A percentile compares a stretch with the other conserved stretches of the same genome.
These are phyloP conservation scores for Emydura subglobosa DNA, from an alignment of 2,113 vertebrate genomes.

Conservation along the genomic window DNA sequence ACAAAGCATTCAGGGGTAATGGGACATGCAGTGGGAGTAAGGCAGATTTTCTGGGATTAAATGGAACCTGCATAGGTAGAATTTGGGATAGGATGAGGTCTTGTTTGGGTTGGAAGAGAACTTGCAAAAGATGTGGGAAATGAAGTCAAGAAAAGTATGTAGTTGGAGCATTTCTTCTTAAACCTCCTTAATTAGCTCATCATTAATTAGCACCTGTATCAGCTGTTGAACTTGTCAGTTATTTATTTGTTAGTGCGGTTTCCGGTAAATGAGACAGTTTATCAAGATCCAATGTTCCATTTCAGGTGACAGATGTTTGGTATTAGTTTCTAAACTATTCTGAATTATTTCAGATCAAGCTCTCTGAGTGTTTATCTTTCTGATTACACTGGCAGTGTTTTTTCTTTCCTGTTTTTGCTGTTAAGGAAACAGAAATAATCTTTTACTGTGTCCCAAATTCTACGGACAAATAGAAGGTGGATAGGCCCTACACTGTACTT, in stretches of 20 bases:
- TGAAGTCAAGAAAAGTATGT: not conserved
- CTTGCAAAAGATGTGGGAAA: not conserved
- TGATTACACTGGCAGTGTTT: not conserved
- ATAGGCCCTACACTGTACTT: not conserved
- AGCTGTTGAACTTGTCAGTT: not conserved
- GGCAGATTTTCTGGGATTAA: not conserved
- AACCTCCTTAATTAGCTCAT: not conserved
- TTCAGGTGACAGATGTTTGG: not conserved
- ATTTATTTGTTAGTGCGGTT: not conserved
- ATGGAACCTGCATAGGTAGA: not conserved
- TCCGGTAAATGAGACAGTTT: not conserved
- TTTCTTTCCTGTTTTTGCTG: not conserved
- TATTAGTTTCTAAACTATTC: not conserved
- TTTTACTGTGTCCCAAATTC: not conserved
- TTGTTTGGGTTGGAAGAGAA: not conserved
- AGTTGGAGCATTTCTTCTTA: not conserved
- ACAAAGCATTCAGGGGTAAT: not conserved
- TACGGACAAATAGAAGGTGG: not conserved
- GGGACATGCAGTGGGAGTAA: not conserved
- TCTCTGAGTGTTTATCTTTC: not conserved
- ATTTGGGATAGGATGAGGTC: not conserved
- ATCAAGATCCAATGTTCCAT: not conserved
- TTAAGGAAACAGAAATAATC: not conserved
- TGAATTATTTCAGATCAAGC: not conserved
- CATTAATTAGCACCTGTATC: not conserved